Base-by-base conservation (phyloP, 2,113 vertebrate species). In the Bubo scandiacus region DNA sequence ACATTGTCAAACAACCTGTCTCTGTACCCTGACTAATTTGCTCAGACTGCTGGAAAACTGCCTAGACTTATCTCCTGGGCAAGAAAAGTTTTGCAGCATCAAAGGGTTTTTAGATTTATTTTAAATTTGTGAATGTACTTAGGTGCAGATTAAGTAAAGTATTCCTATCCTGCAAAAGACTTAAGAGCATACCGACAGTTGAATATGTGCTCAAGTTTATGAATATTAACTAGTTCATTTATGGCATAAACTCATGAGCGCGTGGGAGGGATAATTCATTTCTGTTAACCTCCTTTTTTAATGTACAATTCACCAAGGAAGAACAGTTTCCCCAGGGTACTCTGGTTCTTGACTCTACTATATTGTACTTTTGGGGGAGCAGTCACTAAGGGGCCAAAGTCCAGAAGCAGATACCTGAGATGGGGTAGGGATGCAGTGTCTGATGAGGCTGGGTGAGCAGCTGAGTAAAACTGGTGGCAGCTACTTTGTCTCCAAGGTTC, bases 1-100 rank as follows among this genome's bases (percentile, higher is more conserved):
- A 83, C 86, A 73, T 77, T 96, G 91, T 94, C 91, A 94, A 95
- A 88, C 86, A 92, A 62, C 94, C 89, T 92, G 94, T 95, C 73
- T 97, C 83, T 92, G 80, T 94, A 89, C 85, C 92, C 81, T 97
- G 91, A 90, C 90, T 93, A 93, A 94, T 97, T 97, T 98, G 88
- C 68, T 96, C 65, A 92, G 89, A 75, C 88, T 81, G 59, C 90
- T 97, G 94, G 91, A 95, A 96, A 89, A 91, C 45, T 81, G 63
- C 86, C 87, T 94, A 43, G 80, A 75, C 72, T 97, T 96, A 92
- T 49, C 67, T 84, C 92, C 72, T 93, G 93, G 91, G 96, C 91
- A 94, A 92, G 79, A 40, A 71, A 96, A 85, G 82, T 94, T 98
- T 88, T 90, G 85, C 57, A 96, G 80, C 90, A 91, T 88, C 70